Percentiles rank a stretch among this genome's conserved stretches.
Evolutionary conservation across 1,140 invertebrate species (phyloP).

Genomic region (Whitmania pigra): DNA sequence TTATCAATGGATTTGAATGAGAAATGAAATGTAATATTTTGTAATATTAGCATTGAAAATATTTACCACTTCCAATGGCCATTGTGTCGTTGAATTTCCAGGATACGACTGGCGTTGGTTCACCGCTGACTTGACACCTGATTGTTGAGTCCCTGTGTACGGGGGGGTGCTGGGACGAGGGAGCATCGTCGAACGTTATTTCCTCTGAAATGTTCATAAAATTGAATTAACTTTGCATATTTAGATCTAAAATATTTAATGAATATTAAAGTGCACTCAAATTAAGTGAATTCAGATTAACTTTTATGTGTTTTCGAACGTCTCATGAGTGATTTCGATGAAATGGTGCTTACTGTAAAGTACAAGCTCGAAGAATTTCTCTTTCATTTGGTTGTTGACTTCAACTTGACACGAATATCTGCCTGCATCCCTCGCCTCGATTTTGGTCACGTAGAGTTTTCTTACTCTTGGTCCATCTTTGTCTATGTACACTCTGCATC

Average conservation of each 20-base stretch:
- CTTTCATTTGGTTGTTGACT: background rate
- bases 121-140: constrained; percentile 21
- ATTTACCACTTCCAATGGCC: constrained; percentile 2
- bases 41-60: too few species aligned
- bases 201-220: constrained; percentile 19
- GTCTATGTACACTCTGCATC: constrained; percentile 13
- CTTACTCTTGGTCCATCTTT: background rate
- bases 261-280: too few species aligned
- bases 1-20: too few species aligned
- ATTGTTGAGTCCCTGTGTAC: constrained; percentile 22
- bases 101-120: constrained; percentile 21
- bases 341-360: constrained; percentile 1
- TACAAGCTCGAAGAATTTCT: constrained; percentile 4
- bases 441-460: constrained; percentile 22
- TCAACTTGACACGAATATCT: constrained; percentile 17
- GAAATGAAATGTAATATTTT: too few species aligned
- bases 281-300: too few species aligned
- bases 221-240: background rate
- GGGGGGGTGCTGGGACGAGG: constrained; percentile 15
- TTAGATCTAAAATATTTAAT: background rate
- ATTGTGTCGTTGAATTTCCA: constrained; percentile 22
- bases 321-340: background rate
- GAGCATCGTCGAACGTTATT: constrained; percentile 24
- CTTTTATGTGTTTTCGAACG: background rate
- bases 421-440: constrained; percentile 23